A percentile compares a stretch with the other conserved stretches of the same genome.
Conservation (phyloP, 2,113 vertebrate species). For the Seriola rivoliana region DNA sequence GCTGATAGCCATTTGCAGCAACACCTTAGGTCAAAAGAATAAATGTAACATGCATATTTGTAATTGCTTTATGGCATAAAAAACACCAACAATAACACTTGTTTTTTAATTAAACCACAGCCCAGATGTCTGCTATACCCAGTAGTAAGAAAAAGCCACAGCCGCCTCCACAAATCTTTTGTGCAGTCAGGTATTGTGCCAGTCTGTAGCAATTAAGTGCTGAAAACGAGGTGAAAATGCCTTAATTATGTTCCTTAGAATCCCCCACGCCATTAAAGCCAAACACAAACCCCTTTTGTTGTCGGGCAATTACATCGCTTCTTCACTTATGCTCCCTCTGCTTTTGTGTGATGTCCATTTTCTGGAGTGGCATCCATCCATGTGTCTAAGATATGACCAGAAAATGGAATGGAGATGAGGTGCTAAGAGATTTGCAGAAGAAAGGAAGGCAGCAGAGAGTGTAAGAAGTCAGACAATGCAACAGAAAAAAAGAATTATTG, state of each 20-base stretch:
- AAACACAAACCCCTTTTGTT: slow-evolving; percentile 63
- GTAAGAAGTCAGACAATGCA: slow-evolving; percentile 36
- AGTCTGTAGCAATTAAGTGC: slow-evolving; percentile 53
- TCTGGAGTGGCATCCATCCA: slow-evolving; percentile 45
- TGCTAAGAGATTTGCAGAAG: slow-evolving; percentile 23
- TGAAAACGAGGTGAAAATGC: slow-evolving; percentile 55
- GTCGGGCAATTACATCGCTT: slow-evolving; percentile 51
- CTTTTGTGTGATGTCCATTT: slow-evolving; percentile 52
- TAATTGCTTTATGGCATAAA: not conserved
- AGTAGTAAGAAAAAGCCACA: slow-evolving; percentile 10
- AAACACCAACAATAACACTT: not conserved
- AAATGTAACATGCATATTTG: slow-evolving; percentile 3
- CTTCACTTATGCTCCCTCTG: slow-evolving; percentile 37
- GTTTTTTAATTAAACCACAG: slow-evolving; percentile 35
- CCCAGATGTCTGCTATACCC: slow-evolving; percentile 16
- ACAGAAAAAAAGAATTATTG: slow-evolving; percentile 47
- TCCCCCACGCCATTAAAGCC: slow-evolving; percentile 44
- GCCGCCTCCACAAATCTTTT: slow-evolving; percentile 35
- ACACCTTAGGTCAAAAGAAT: not conserved
- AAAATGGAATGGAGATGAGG: slow-evolving; percentile 43
- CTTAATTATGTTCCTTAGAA: slow-evolving; percentile 62
- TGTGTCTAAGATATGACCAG: slow-evolving; percentile 27
- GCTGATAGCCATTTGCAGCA: not conserved
- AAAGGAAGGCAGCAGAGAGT: slow-evolving; percentile 21
- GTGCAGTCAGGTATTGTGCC: slow-evolving; percentile 54